Conservation (phyloP, 2,113 vertebrate genomes). For the Dasyornis broadbenti region DNA sequence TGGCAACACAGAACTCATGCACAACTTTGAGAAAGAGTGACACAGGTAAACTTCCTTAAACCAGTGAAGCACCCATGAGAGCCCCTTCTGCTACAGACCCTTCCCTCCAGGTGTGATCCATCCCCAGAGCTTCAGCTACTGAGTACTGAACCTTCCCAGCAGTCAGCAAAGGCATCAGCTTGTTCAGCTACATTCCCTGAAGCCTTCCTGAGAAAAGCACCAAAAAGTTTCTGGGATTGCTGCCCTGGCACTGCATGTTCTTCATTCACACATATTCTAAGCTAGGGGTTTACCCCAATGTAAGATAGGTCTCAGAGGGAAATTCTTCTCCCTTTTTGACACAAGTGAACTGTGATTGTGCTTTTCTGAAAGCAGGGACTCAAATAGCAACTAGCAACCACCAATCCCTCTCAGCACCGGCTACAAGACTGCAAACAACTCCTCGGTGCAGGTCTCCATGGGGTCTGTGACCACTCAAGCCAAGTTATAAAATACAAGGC, state of each 20-base stretch:
- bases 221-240: neutral
- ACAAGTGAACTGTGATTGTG: neutral
- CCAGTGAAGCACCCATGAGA: neutral
- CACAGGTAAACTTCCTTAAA: neutral
- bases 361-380: neutral
- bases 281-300: neutral
- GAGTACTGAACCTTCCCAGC: neutral
- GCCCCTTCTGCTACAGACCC: neutral
- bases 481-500: neutral
- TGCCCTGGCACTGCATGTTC: neutral
- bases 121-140: neutral
- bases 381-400: neutral
- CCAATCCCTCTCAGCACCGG: too few species aligned
- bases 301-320: neutral
- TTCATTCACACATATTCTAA: neutral
- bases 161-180: neutral
- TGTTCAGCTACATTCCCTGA: neutral
- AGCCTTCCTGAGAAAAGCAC: neutral
- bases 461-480: neutral
- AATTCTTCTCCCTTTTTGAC: neutral
- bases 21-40: neutral
- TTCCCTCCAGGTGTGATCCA: neutral
- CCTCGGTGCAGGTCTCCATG: neutral
- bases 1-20: neutral
- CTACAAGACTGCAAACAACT: neutral